Evolutionary conservation across 2,888 invertebrate species (phyloP), one percentile per base, ranked within the genome.

Genomic region (Lissocephala sabroskyi): DNA sequence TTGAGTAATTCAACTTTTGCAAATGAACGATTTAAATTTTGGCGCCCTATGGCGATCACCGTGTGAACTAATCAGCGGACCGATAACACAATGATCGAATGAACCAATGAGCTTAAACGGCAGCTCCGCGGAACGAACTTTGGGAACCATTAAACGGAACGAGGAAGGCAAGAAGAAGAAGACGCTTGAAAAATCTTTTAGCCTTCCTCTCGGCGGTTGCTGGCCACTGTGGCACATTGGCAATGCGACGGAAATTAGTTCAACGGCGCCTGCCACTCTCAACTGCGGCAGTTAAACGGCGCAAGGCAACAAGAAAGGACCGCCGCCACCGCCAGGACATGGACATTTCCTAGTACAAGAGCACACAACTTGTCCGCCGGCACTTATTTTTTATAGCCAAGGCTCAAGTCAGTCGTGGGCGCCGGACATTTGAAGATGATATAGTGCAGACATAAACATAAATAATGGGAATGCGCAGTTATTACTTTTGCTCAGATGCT

Each of bases 371-470:
- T 62, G 65, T 56, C 56, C 59, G 65, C 48, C 52, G 60, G 58
- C 67, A 67, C 71, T 67, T 75, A 73, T 67, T 67, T 75, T 67
- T 67, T 67, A 67, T 75, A 73, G 62, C 56, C 56, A 45, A 17
- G n/a, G 41, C 18, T 29, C 39, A 23, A 53, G 55, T 41, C 49
- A 39, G 40, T 17, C 45, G 30, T 29, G 40, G 48, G 45, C 39
- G 52, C 56, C 62, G 73, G 68, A 73, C 70, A 74, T 62, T 70
- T 73, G 60, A 67, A 59, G 59, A 71, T 74, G 73, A 74, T 74
- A 60, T 76, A 74, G 65, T 67, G 62, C 73, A 76, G 76, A 73
- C 74, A 74, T 74, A 78, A 76, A 74, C 74, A 68, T 74, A 76
- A 74, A 76, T 74, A 76, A 74, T 74, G 68, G 68, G 64, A 73